phyloP scores from a whole-genome alignment of 2,113 vertebrate species.

The Thamnophis sirtalis region DNA sequence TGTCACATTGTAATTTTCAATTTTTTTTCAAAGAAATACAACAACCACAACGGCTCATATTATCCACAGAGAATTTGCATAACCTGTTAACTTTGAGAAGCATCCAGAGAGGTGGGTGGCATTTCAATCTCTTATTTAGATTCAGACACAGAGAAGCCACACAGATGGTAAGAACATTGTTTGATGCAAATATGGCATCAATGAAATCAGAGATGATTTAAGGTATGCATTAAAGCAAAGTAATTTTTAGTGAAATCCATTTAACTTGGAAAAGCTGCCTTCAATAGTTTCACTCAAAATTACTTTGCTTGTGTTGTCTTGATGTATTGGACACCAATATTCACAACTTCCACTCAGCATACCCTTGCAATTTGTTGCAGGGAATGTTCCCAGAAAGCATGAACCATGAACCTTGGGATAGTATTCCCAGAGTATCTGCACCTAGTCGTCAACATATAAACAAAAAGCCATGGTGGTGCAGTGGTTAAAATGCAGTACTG shows the following conservation, averaged over 20 bases:
- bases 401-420: neutral
- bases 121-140: constrained; percentile 81
- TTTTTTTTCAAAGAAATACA: constrained; percentile 58
- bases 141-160: constrained; percentile 71
- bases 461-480: neutral
- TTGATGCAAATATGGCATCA: constrained; percentile 77
- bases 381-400: neutral
- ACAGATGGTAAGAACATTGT: constrained; percentile 79
- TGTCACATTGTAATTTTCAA: constrained; percentile 45
- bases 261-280: too few species aligned
- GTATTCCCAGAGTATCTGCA: neutral
- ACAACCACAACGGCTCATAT: constrained; percentile 2
- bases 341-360: neutral
- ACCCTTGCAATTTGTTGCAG: neutral
- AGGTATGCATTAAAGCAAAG: constrained; percentile 37
- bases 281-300: too few species aligned
- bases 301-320: neutral
- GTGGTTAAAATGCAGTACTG: too few species aligned
- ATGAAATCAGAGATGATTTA: constrained; percentile 69
- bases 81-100: constrained; percentile 68
- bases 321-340: neutral
- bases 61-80: constrained; percentile 69
- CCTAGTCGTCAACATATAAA: neutral
- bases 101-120: constrained; percentile 78
- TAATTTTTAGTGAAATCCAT: neutral